Evolutionary conservation across 2,797 vertebrate genomes (phyloP).

Genomic region (Acanthurus lineatus): DNA sequence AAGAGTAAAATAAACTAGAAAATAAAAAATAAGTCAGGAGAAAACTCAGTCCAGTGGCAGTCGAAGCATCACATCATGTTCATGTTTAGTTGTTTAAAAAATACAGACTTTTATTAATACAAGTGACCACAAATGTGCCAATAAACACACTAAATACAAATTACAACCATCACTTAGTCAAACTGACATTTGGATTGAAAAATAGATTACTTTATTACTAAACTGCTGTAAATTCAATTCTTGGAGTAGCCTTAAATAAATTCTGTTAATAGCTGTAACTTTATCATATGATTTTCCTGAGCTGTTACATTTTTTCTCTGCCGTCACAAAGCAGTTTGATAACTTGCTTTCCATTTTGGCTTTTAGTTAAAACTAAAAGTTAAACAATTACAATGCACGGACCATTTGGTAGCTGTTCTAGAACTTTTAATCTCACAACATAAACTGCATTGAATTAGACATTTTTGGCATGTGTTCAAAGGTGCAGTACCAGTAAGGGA

Average conservation of each 20-base stretch:
- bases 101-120: background rate
- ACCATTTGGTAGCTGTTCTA: background rate
- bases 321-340: background rate
- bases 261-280: too few species aligned
- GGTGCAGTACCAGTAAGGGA: too few species aligned
- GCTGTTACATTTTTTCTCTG: background rate
- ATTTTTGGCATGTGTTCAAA: too few species aligned
- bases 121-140: background rate
- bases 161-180: background rate
- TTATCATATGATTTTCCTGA: too few species aligned
- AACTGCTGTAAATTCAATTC: background rate
- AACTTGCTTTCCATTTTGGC: background rate
- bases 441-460: too few species aligned
- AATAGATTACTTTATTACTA: background rate
- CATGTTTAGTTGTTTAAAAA: background rate
- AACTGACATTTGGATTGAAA: background rate
- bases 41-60: background rate
- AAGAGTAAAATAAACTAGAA: background rate
- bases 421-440: background rate
- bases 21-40: background rate
- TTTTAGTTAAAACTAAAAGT: background rate
- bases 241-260: too few species aligned
- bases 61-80: background rate
- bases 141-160: background rate
- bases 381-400: background rate